A percentile compares a stretch with the other conserved stretches of the same genome.
Conservation (phyloP, 2,888 invertebrate species). For the Phaonia tiefii region DNA sequence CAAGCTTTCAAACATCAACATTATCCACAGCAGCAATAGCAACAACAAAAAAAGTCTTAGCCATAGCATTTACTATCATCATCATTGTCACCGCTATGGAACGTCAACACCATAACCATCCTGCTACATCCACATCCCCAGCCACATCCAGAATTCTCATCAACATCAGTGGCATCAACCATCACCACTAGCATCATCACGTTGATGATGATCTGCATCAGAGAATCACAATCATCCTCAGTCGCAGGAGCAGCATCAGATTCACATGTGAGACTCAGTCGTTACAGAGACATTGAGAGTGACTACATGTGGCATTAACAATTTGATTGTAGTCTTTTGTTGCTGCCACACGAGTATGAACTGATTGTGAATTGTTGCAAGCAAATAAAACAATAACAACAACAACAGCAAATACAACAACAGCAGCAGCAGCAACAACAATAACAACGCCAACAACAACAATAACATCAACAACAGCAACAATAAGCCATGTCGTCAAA, state of each 20-base stretch:
- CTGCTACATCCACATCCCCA: conserved; percentile 20
- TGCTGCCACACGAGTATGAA: conserved; percentile 44
- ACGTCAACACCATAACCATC: conserved; percentile 52
- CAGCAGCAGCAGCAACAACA: too few species aligned
- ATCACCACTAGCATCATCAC: not conserved
- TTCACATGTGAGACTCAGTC: conserved; percentile 3
- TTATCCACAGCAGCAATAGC: conserved; percentile 31
- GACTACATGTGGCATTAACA: conserved; percentile 48
- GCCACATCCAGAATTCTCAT: conserved; percentile 19
- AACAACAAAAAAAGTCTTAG: conserved; percentile 19
- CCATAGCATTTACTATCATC: conserved; percentile 33
- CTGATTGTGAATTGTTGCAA: conserved; percentile 31
- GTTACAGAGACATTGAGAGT: not conserved
- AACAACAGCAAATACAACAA: not conserved
- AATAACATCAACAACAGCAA: too few species aligned
- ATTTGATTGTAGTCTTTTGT: conserved; percentile 43
- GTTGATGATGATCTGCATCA: too few species aligned
- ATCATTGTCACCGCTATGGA: conserved; percentile 20
- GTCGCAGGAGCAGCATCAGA: conserved; percentile 1
- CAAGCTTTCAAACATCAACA: conserved; percentile 64
- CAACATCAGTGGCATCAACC: conserved; percentile 24
- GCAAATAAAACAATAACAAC: conserved; percentile 9
- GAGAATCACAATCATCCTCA: not conserved
- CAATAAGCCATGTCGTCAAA: not conserved
- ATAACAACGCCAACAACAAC: not conserved